Conservation (phyloP, 2,113 vertebrate species). For the Euleptes europaea region DNA sequence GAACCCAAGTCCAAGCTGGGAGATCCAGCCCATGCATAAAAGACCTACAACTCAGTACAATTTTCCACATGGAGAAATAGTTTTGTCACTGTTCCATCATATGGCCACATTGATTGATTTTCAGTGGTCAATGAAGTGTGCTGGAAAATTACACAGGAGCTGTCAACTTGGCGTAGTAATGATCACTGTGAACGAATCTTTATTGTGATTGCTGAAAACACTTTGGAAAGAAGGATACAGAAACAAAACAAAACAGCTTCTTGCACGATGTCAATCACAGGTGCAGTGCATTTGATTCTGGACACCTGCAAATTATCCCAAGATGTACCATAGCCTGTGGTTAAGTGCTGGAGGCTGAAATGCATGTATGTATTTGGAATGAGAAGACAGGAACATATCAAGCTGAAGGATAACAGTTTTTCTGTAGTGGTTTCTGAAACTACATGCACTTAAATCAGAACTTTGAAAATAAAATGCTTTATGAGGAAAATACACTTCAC, state of each 20-base stretch:
- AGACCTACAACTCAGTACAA: neutral
- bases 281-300: neutral
- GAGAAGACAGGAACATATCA: neutral
- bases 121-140: neutral
- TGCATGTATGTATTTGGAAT: neutral
- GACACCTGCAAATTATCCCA: neutral
- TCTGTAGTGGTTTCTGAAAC: neutral
- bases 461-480: slow-evolving; percentile 15
- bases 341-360: neutral
- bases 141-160: neutral
- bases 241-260: neutral
- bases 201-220: neutral
- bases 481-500: neutral
- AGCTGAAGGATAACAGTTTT: neutral
- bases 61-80: neutral
- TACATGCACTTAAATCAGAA: neutral
- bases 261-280: neutral
- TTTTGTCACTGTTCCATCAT: neutral
- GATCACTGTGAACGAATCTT: neutral
- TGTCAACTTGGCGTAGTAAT: neutral
- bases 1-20: no score
- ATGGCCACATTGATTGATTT: neutral
- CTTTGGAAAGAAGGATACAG: neutral
- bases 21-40: no score
- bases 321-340: neutral